A percentile compares a stretch with the other conserved stretches of the same genome.
phyloP scores from a whole-genome alignment of 2,888 invertebrate species.

The Eugnorisma glareosa region DNA sequence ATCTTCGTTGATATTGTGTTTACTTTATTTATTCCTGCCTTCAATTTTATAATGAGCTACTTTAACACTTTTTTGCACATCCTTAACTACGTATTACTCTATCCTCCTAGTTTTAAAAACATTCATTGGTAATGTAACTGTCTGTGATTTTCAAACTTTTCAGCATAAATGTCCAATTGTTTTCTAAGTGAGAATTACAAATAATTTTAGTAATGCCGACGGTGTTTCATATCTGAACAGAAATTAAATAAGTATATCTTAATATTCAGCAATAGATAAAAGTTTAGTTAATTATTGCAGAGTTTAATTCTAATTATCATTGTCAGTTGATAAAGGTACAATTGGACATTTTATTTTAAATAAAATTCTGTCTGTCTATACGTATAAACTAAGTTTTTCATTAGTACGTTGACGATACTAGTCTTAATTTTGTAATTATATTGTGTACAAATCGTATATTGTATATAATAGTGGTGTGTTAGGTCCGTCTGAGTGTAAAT shows the following conservation, averaged over 20 bases:
- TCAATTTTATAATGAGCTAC: not conserved
- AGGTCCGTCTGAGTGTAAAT: constrained; percentile 81
- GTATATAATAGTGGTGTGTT: constrained; percentile 72
- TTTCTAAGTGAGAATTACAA: not conserved
- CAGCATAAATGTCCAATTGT: constrained; percentile 1
- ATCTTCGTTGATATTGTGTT: not conserved
- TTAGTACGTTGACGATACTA: constrained; percentile 67
- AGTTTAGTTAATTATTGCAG: no score
- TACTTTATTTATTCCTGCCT: constrained; percentile 2
- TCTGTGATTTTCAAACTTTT: constrained; percentile 27
- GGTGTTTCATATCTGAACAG: not conserved
- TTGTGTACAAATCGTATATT: constrained; percentile 76
- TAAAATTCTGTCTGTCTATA: constrained; percentile 28
- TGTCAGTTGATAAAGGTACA: not conserved
- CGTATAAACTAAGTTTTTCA: constrained; percentile 39
- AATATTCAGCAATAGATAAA: not conserved
- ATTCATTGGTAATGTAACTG: constrained; percentile 54
- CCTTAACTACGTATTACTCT: not conserved
- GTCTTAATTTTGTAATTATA: constrained; percentile 70
- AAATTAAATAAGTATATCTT: not conserved
- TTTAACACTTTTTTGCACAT: not conserved
- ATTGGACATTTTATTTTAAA: constrained; percentile 23
- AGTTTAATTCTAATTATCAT: not conserved
- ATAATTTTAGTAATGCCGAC: not conserved
- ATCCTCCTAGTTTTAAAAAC: constrained; percentile 22